Evolutionary conservation across 64 coral and sea anemone genomes (phyloP).

Genomic region (Stichodactyla mertensii): DNA sequence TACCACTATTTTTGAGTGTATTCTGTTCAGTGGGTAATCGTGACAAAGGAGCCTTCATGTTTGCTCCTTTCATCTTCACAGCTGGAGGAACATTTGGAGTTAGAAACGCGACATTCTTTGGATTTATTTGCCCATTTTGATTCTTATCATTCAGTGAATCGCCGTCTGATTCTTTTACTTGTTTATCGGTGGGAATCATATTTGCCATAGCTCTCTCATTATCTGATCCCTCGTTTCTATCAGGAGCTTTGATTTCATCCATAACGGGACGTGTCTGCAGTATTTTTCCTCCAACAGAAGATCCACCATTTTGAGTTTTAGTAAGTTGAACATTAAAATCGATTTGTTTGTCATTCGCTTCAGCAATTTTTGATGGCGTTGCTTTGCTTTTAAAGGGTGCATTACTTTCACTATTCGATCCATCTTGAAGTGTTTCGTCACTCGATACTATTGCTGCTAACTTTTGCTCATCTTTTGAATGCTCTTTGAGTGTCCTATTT

Average conservation of each 20-base stretch:
- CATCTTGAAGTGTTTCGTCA: not conserved
- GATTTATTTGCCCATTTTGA: not conserved
- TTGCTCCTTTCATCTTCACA: not conserved
- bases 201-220: not conserved
- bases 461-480: not conserved
- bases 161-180: not conserved
- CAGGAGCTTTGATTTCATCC: not conserved
- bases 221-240: not conserved
- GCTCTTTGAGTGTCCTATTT: not conserved
- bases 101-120: not conserved
- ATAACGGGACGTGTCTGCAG: not conserved
- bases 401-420: not conserved
- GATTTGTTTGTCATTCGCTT: not conserved
- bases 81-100: not conserved
- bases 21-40: not conserved
- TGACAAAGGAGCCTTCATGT: not conserved
- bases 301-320: not conserved
- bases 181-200: not conserved
- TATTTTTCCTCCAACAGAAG: slow-evolving; percentile 7
- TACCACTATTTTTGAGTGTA: not conserved
- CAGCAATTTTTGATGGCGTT: not conserved
- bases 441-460: not conserved
- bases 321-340: not conserved
- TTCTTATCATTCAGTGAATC: not conserved
- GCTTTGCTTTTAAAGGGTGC: not conserved